Evolutionary conservation across 64 coral and sea anemone genomes (phyloP), one percentile per base, ranked within the genome.

Genomic region (Montipora sp.): DNA sequence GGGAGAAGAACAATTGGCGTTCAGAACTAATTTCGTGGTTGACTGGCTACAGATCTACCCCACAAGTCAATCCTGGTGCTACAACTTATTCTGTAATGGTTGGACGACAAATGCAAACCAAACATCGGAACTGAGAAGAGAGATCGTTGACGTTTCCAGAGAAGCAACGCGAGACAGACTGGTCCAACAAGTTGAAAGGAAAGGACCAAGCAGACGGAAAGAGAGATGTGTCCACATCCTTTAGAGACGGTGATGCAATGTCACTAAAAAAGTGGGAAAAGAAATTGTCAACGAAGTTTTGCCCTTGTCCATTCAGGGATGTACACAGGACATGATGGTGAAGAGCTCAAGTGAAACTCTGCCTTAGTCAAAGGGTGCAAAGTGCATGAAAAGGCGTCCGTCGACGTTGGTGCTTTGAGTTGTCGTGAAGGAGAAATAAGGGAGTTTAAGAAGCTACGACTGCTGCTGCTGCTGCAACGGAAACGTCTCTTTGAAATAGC

Each of bases 191-290:
- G 48, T 65, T 80, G 45, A 87, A n/a, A 21, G 55, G 77, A 5
- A 93, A 93, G 51, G 75, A 21, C n/a, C 74, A 93, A 45, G 61
- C 83, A 73, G 84, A 93, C 44, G 8, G 14, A 19, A 87, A 43
- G 48, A 50, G 83, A 11, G 83, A 83, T 47, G 43, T 48, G 9
- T 53, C 83, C 53, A 92, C 43, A 19, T 57, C 36, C 19, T 63
- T 92, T 20, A 63, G 36, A 19, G 75, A 72, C 44, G 83, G 83
- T 14, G 75, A 93, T 72, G 49, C 46, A 70, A 83, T 93, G 66
- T 75, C 79, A 11, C 20, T 93, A 57, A 4, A 93, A 73, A 55
- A 71, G 77, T 61, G 63, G 58, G 7, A 93, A 88, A 44, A 79
- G 15, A 48, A 73, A 83, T 20, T 93, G 46, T 60, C 65, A 27